Evolutionary conservation across 2,113 vertebrate species (phyloP).

Genomic region (Marmota monax): DNA sequence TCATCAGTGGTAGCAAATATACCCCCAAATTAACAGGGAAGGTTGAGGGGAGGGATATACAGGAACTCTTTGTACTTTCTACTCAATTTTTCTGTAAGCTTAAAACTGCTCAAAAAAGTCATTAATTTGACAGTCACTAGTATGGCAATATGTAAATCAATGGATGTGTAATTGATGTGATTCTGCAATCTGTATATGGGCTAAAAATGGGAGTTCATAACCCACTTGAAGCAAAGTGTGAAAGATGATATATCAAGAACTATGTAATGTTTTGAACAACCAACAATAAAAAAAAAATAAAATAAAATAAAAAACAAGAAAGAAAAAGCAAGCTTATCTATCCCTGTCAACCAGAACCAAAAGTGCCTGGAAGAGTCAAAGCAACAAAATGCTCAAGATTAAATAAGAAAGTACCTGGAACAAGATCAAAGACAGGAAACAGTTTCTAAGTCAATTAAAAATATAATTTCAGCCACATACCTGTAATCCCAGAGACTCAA

Average conservation of each 20-base stretch:
- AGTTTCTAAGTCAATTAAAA: slow-evolving; percentile 50
- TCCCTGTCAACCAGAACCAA: slow-evolving; percentile 10
- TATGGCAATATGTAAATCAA: no score
- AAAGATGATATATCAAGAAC: no score
- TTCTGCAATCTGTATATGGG: no score
- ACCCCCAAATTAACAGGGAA: background rate
- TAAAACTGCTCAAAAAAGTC: slow-evolving; percentile 25
- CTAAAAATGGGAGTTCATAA: no score
- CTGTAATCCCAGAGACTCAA: no score
- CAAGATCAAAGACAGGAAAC: background rate
- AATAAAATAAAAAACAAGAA: background rate
- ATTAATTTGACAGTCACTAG: no score
- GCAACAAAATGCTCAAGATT: slow-evolving; percentile 14
- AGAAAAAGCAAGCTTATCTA: slow-evolving; percentile 16
- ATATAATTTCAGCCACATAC: background rate
- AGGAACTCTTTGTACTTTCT: slow-evolving; percentile 10
- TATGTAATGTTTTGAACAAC: no score
- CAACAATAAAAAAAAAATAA: no score
- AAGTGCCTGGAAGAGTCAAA: slow-evolving; percentile 41
- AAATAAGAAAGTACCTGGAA: background rate
- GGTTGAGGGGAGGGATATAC: background rate
- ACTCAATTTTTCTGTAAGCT: slow-evolving; percentile 14
- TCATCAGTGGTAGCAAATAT: background rate
- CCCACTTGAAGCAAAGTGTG: no score
- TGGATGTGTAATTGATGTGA: no score